A percentile compares a stretch with the other conserved stretches of the same genome.
phyloP scores from a whole-genome alignment of 2,113 vertebrate genomes.

The Sphaerodactylus townsendi region DNA sequence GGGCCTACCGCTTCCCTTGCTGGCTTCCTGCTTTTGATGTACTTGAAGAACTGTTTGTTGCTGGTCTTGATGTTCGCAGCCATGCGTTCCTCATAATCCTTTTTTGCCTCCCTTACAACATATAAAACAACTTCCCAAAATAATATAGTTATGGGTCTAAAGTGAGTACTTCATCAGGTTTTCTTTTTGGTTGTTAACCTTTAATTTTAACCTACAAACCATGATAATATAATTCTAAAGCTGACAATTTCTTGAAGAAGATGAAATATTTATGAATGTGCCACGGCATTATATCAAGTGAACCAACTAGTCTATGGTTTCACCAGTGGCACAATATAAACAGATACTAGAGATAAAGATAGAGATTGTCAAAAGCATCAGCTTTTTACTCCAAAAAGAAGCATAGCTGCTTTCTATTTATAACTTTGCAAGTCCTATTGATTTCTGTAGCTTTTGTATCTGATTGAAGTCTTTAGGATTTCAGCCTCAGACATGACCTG shows the following conservation, averaged over 20 bases:
- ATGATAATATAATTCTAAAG: neutral
- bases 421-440: neutral
- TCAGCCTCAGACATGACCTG: slow-evolving; percentile 25
- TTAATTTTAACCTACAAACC: neutral
- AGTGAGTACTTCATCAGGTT: too few species aligned
- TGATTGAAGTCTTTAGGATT: neutral
- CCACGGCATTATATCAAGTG: neutral
- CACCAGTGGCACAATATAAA: neutral
- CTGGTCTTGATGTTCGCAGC: too few species aligned
- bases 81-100: too few species aligned
- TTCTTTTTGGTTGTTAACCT: neutral
- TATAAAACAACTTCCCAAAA: too few species aligned
- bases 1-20: too few species aligned
- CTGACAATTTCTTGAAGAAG: neutral
- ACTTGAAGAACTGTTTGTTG: too few species aligned
- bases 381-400: neutral
- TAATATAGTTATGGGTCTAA: too few species aligned
- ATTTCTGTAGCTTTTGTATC: neutral
- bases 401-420: slow-evolving; percentile 6
- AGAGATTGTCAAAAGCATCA: neutral
- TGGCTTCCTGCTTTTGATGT: too few species aligned
- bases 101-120: too few species aligned
- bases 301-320: neutral
- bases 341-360: neutral
- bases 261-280: neutral